Conservation (phyloP, 1,140 invertebrate species). For the Acromyrmex charruanus region DNA sequence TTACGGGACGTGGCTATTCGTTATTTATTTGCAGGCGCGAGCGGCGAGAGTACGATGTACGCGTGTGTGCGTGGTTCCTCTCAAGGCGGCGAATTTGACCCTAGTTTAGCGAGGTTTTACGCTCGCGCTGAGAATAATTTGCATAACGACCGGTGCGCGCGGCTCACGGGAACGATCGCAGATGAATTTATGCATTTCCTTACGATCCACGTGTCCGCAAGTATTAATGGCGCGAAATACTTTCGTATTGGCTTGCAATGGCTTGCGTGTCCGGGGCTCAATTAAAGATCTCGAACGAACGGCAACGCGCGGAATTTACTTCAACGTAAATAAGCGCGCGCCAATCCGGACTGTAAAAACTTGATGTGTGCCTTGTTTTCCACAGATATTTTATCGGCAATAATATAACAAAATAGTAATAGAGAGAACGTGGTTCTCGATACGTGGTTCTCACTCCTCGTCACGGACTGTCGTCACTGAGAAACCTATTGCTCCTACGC, state of each 20-base stretch:
- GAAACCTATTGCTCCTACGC: slow-evolving; percentile 36
- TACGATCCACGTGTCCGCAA: slow-evolving; percentile 42
- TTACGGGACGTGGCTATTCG: slow-evolving; percentile 57
- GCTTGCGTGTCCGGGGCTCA: slow-evolving; percentile 13
- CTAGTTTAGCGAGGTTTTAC: slow-evolving; percentile 46
- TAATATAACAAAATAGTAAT: slow-evolving; percentile 61
- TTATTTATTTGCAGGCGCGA: slow-evolving; percentile 64
- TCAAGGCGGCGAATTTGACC: slow-evolving; percentile 38
- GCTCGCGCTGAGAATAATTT: slow-evolving; percentile 47
- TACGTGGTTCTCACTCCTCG: not conserved
- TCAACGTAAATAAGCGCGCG: slow-evolving; percentile 51
- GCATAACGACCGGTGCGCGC: slow-evolving; percentile 44
- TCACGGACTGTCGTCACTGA: not conserved
- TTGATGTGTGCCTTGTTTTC: slow-evolving; percentile 40
- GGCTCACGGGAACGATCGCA: slow-evolving; percentile 43
- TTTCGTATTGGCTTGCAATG: slow-evolving; percentile 31
- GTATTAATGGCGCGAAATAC: slow-evolving; percentile 46
- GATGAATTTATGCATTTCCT: slow-evolving; percentile 58
- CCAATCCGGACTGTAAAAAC: slow-evolving; percentile 22
- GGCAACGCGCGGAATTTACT: slow-evolving; percentile 43
- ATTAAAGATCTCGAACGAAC: slow-evolving; percentile 57
- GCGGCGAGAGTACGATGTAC: not conserved
- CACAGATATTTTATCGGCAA: slow-evolving; percentile 37
- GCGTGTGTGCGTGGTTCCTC: not conserved
- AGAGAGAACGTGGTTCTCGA: slow-evolving; percentile 17